A percentile compares a stretch with the other conserved stretches of the same genome.
phyloP scores from a whole-genome alignment of 1,140 invertebrate genomes.

The Neuroterus valhalla region DNA sequence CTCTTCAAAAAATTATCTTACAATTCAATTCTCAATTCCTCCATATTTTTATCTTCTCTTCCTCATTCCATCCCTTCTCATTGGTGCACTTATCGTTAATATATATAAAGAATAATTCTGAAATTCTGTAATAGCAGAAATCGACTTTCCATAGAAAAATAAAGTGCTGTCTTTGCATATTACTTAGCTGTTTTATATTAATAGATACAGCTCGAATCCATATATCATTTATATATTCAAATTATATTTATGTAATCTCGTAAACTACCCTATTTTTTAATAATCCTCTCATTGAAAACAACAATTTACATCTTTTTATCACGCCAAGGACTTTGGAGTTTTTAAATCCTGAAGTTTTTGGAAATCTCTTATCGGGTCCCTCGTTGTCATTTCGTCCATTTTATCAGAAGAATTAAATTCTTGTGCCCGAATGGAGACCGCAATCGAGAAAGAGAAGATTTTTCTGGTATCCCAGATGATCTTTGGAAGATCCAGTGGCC shows the following conservation, averaged over 20 bases:
- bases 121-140: conserved; percentile 23
- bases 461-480: not conserved
- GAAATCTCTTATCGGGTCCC: conserved; percentile 2
- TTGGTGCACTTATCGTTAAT: conserved; percentile 4
- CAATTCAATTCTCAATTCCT: not conserved
- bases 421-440: not conserved
- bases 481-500: not conserved
- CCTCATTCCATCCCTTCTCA: not conserved
- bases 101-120: conserved; percentile 29
- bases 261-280: not conserved
- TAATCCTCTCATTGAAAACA: not conserved
- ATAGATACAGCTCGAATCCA: not conserved
- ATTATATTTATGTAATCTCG: not conserved
- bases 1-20: not conserved
- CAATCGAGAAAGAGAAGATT: not conserved
- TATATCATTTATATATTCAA: conserved; percentile 11
- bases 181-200: not conserved
- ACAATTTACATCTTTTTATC: conserved; percentile 1
- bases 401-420: not conserved
- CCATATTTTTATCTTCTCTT: not conserved
- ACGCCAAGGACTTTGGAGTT: not conserved
- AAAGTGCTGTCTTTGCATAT: not conserved
- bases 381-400: not conserved
- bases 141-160: conserved; percentile 25
- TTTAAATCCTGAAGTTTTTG: not conserved